Evolutionary conservation across 2,888 invertebrate species (phyloP).

Genomic region (Dascillus cervinus): DNA sequence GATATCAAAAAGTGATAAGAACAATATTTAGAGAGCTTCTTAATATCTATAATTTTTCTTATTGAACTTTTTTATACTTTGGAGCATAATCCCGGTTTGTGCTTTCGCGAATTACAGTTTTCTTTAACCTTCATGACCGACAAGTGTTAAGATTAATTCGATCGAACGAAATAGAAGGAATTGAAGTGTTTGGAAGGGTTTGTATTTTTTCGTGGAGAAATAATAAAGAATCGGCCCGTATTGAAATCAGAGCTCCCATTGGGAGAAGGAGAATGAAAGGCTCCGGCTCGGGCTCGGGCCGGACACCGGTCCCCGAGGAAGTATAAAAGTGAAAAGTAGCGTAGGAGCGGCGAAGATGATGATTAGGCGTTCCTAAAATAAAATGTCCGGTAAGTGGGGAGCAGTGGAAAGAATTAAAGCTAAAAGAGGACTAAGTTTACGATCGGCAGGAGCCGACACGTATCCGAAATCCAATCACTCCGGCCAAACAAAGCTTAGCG

Average conservation of each 20-base stretch:
- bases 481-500: constrained; percentile 11
- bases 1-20: no score
- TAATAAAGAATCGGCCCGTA: constrained; percentile 24
- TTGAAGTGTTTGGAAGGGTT: no score
- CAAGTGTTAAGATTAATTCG: no score
- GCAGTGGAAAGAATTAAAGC: constrained; percentile 22
- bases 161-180: no score
- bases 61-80: no score
- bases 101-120: no score
- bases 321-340: constrained; percentile 43
- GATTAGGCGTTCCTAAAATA: constrained; percentile 28
- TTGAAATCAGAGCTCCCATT: constrained; percentile 38
- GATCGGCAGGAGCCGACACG: constrained; percentile 23
- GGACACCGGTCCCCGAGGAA: constrained; percentile 41
- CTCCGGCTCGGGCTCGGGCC: constrained; percentile 34
- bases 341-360: constrained; percentile 25
- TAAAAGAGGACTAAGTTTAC: constrained; percentile 26
- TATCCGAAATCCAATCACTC: constrained; percentile 28
- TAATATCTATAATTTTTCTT: no score
- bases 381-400: constrained; percentile 21
- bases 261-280: constrained; percentile 35
- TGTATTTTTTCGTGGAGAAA: no score
- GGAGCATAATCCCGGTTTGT: no score
- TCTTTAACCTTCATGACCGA: no score
- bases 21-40: no score